Conservation (phyloP, 2,888 invertebrate species). For the Augiades crinisus region DNA sequence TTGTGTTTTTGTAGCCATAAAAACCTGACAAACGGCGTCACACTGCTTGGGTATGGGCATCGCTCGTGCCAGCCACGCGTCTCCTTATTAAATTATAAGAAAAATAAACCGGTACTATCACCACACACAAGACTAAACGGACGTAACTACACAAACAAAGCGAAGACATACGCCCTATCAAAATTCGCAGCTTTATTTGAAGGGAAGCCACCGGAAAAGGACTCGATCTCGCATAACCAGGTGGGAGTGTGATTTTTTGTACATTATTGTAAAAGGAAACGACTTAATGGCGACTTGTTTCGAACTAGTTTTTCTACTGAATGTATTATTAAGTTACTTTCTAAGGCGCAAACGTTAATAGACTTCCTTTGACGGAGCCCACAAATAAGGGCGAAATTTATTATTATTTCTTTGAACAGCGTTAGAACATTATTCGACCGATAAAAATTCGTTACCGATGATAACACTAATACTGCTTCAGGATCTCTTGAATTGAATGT, state of each 20-base stretch:
- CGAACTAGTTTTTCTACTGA: constrained; percentile 21
- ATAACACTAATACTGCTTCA: too few relatives aligned
- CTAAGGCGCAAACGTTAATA: constrained; percentile 10
- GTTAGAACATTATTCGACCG: too few relatives aligned
- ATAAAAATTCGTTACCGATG: too few relatives aligned
- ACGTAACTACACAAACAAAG: neutral
- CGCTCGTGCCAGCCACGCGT: constrained; percentile 58
- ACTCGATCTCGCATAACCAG: constrained; percentile 19
- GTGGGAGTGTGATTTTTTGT: constrained; percentile 29
- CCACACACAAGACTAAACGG: neutral
- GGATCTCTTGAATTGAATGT: too few relatives aligned
- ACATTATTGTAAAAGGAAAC: constrained; percentile 29
- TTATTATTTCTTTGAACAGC: too few relatives aligned
- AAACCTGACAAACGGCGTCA: constrained; percentile 45
- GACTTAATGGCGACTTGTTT: constrained; percentile 51
- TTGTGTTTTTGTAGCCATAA: constrained; percentile 7
- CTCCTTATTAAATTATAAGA: constrained; percentile 73
- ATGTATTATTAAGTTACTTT: constrained; percentile 22
- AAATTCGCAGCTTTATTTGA: neutral
- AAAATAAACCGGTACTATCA: constrained; percentile 56
- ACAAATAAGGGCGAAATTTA: too few relatives aligned
- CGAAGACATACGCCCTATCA: neutral
- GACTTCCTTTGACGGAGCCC: constrained; percentile 14
- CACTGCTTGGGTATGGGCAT: constrained; percentile 57
- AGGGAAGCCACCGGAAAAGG: constrained; percentile 20